phyloP scores from a whole-genome alignment of 2,113 vertebrate genomes.

The Pampusana beccarii region DNA sequence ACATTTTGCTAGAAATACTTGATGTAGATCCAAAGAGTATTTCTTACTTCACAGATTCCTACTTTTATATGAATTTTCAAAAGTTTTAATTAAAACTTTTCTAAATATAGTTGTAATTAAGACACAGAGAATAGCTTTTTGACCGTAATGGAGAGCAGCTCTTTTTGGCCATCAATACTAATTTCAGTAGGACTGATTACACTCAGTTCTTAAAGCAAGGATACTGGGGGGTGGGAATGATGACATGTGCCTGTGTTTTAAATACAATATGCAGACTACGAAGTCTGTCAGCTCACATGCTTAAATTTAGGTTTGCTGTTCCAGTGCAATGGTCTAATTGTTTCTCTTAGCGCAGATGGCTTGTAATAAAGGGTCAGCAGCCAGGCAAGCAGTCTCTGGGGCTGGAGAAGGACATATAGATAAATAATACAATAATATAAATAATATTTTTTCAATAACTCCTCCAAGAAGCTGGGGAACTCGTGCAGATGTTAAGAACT shows the following conservation, averaged over 20 bases:
- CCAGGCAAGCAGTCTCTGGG: not conserved
- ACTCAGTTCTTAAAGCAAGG: not conserved
- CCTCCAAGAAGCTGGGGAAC: not conserved
- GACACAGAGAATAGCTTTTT: not conserved
- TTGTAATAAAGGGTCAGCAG: not conserved
- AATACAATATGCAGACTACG: not conserved
- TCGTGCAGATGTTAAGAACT: not conserved
- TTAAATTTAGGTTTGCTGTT: not conserved
- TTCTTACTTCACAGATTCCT: not conserved
- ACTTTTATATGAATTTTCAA: not conserved
- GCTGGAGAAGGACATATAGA: not conserved
- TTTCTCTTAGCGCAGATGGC: not conserved
- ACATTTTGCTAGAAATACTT: not conserved
- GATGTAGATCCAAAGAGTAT: not conserved
- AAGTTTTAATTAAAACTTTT: not conserved
- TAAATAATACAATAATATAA: not conserved
- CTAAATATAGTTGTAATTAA: not conserved
- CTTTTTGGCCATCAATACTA: not conserved
- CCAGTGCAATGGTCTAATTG: not conserved
- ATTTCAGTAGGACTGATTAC: not conserved
- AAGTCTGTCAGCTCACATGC: not conserved
- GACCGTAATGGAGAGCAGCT: not conserved
- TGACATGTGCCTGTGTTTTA: not conserved
- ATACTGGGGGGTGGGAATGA: not conserved
- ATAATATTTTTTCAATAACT: not conserved